phyloP scores from a whole-genome alignment of 2,797 vertebrate genomes.

The Poeciliopsis turneri region DNA sequence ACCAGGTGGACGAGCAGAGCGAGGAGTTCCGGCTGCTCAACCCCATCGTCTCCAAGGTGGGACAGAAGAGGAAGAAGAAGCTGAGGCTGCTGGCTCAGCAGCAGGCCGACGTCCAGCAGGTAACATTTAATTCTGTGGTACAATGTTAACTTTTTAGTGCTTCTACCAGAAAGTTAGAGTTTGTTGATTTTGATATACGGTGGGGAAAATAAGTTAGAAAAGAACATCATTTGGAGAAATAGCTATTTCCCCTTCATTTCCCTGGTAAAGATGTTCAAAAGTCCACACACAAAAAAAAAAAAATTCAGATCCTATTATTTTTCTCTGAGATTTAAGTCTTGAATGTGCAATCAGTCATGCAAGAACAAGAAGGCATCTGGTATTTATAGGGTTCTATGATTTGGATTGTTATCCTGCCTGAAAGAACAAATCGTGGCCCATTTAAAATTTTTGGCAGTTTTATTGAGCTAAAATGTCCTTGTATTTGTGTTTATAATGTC shows the following conservation, averaged over 20 bases:
- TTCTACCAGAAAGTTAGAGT: not conserved
- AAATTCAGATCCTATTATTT: not conserved
- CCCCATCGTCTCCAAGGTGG: constrained; percentile 95
- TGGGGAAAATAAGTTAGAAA: not conserved
- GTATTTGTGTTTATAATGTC: not conserved
- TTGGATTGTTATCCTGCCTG: not conserved
- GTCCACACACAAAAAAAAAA: not conserved
- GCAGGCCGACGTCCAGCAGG: constrained; percentile 74
- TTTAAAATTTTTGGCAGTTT: not conserved
- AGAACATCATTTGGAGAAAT: not conserved
- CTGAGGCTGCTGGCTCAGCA: constrained; percentile 83
- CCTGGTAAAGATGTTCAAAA: not conserved
- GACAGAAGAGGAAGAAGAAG: constrained; percentile 91
- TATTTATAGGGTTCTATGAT: not conserved
- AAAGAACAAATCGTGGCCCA: not conserved
- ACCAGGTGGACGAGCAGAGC: constrained; percentile 95
- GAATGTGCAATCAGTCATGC: not conserved
- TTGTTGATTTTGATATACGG: not conserved
- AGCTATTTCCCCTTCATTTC: not conserved
- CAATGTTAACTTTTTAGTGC: not conserved
- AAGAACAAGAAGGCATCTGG: not conserved
- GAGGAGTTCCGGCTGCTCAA: constrained; percentile 97
- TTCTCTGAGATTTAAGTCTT: not conserved
- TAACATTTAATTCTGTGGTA: constrained; percentile 47
- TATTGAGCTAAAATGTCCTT: not conserved